Evolutionary conservation across 2,888 invertebrate species (phyloP), one percentile per base, ranked within the genome.

Genomic region (Cerastoderma edule): DNA sequence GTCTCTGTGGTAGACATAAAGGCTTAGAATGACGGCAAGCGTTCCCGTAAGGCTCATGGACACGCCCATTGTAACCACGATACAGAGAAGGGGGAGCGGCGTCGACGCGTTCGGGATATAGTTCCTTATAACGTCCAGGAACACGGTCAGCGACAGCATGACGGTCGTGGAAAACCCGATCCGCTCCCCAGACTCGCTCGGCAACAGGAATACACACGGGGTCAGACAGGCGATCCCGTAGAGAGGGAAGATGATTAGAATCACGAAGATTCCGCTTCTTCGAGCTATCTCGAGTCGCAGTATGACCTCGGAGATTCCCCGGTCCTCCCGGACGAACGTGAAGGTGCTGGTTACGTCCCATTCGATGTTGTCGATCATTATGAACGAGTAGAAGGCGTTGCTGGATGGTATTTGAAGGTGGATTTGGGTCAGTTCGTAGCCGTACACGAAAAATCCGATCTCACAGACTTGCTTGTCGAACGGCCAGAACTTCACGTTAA

Each of bases 401-500:
- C 16, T 39, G 8, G n/a, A 8, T 0, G 60, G 5, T 6, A 39
- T 60, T 35, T 60, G 60, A 39, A 60, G 39, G 4, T n/a, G 60
- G 24, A 60, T 10, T 39, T 35, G 13, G 22, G 4, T 60, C 39
- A 39, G 6, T 60, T 35, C 6, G 27, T 33, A 60, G 10, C 60
- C 60, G n/a, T 24, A 60, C 2, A 27, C 39, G 24, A 33, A 13
- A 19, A 77, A 54, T 0, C 22, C 24, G 19, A 77, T 39, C 16
- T 60, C 60, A 24, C 60, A 60, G 1, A 3, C 39, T 8, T 60
- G 60, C 19, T 39, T 60, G 39, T 60, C 60, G 27, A 39, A 60
- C 13, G 60, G 60, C 60, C 60, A 60, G 27, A 39, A 60, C 27
- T 77, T 77, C 72, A 77, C 67, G 24, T 72, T 75, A 46, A 75